Base-by-base conservation (phyloP, 2,113 vertebrate species). In the Semicossyphus pulcher region DNA sequence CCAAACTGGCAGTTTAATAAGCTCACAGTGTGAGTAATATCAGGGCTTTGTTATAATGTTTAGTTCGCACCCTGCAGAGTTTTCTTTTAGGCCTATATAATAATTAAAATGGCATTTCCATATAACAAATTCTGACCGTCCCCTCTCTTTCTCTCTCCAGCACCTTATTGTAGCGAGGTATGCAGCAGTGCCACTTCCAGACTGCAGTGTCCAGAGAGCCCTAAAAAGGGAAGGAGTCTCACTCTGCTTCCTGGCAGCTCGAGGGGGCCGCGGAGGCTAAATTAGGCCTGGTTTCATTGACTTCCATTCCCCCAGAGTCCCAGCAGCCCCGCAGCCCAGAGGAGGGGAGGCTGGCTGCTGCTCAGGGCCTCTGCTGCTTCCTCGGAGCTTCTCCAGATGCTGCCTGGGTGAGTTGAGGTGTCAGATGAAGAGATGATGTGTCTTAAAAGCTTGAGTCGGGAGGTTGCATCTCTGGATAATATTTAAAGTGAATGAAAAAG, bases 221-320 rank as follows among this genome's bases (percentile, higher is more conserved):
- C 91, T 92, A 92, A 93, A 94, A 92, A 93, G 91, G 92, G 83
- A 93, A 92, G 89, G 85, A 91, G 87, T 79, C 90, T 86, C 89
- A 87, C 78, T 85, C 72, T 83, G 88, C 80, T 90, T 93, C 84
- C 85, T 89, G 89, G 88, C 88, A 86, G 83, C 85, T 64, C 20
- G 28, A 49, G 52, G n/a, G 65, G 89, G 78, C 65, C 81, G 83
- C n/a, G 26, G 81, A 86, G 82, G 76, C 90, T 93, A 92, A 93
- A 91, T 92, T 89, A 87, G 90, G 87, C 83, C 82, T 86, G 72
- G 80, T 90, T 89, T 90, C 86, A 91, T 80, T 91, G 88, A 89
- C 87, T 87, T 85, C 70, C 83, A 86, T 10, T 87, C 85, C 85
- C 84, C 60, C 1, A 23, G n/a, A 77, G 84, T 78, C 69, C 51